A percentile compares a stretch with the other conserved stretches of the same genome.
These are phyloP conservation scores for Ormyrus nitidulus DNA, from an alignment of 2,888 invertebrate species.

Conservation along the genomic window DNA sequence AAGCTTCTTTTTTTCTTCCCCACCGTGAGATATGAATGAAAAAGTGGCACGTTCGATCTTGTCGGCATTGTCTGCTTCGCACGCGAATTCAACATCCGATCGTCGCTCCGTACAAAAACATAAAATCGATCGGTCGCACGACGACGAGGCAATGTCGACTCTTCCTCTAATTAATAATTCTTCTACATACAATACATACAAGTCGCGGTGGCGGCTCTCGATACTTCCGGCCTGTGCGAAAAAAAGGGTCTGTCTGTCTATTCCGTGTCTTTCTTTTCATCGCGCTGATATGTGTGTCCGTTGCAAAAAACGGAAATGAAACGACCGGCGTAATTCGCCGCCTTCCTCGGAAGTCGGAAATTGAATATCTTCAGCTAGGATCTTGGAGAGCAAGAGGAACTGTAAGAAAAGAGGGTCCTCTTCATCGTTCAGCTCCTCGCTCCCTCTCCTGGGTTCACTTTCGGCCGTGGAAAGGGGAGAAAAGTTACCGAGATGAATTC, in stretches of 20 bases:
- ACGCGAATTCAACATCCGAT: constrained; percentile 8
- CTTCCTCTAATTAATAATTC: constrained; percentile 40
- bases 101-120: neutral
- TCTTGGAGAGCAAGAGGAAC: neutral
- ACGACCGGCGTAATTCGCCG: constrained; percentile 7
- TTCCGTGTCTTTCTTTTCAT: constrained; percentile 2
- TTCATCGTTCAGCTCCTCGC: neutral
- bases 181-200: constrained; percentile 72
- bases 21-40: too few species aligned
- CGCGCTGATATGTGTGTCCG: constrained; percentile 47
- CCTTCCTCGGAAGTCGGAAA: constrained; percentile 40
- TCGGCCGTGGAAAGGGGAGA: neutral
- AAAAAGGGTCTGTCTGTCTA: too few species aligned
- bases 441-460: neutral
- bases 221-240: neutral
- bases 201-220: constrained; percentile 24
- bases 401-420: too few species aligned
- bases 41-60: too few species aligned
- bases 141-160: constrained; percentile 52
- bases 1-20: too few species aligned
- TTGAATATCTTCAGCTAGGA: constrained; percentile 37
- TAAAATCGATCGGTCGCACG: constrained; percentile 27
- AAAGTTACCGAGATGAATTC: constrained; percentile 30
- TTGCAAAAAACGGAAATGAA: constrained; percentile 13
- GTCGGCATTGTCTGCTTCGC: neutral